A percentile compares a stretch with the other conserved stretches of the same genome.
phyloP scores from a whole-genome alignment of 2,888 invertebrate species.

The Ditula angustiorana region DNA sequence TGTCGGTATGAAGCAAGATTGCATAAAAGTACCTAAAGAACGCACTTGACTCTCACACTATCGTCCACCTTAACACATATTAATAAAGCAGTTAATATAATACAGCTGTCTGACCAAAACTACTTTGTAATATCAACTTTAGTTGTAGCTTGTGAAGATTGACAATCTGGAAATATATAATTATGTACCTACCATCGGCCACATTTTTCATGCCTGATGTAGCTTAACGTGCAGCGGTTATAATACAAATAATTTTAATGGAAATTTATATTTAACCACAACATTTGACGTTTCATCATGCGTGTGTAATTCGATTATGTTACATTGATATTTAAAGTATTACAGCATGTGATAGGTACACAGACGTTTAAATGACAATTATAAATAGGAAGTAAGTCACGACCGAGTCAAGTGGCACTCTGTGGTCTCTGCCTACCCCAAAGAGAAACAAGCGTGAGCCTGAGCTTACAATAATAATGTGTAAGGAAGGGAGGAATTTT shows the following conservation, averaged over 20 bases:
- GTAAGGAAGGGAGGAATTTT: no score
- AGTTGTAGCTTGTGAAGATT: not conserved
- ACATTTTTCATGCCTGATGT: not conserved
- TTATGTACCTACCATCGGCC: not conserved
- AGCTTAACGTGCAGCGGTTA: not conserved
- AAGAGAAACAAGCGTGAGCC: no score
- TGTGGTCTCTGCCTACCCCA: no score
- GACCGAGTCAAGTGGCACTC: no score
- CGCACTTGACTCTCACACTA: no score
- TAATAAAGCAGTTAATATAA: not conserved
- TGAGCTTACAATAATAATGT: no score
- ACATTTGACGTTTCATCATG: conserved; percentile 7
- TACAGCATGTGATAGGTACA: not conserved
- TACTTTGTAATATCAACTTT: not conserved
- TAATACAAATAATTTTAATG: conserved; percentile 17
- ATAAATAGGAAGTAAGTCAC: no score
- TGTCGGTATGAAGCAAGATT: not conserved
- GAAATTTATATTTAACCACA: conserved; percentile 22
- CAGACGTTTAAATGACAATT: not conserved
- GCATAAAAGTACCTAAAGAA: no score
- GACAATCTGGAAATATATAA: not conserved
- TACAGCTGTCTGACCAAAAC: not conserved
- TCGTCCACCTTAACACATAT: not conserved
- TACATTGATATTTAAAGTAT: not conserved
- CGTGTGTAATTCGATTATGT: conserved; percentile 17